Evolutionary conservation across 2,113 vertebrate genomes (phyloP), one percentile per base, ranked within the genome.

Genomic region (Psettodes erumei): DNA sequence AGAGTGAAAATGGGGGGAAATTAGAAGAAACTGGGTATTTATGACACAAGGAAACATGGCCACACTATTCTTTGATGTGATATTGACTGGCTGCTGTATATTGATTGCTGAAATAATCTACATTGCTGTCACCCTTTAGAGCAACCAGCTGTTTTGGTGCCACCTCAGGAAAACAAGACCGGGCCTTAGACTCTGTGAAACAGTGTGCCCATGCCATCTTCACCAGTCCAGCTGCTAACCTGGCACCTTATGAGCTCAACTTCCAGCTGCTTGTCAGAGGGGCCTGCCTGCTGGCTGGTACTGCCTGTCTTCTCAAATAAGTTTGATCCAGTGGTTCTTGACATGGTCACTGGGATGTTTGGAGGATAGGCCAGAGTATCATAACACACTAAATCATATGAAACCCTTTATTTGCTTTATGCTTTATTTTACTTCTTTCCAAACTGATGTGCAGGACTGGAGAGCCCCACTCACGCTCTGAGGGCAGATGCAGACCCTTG

Each of bases 231-330:
- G 95, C 96, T 63, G 94, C 88, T 81, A 98, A 95, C 82, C 95
- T 95, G 58, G 93, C 95, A 62, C 96, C 95, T 0, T 99, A 99
- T 0, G 95, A 97, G 43, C 95, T 99, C 75, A 87, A 90, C 92
- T 99, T 99, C 1, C 96, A 97, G 92, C 95, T 99, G 90, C 93
- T 99, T 90, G 97, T 99, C 86, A 95, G 96, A 77, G 97, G 97
- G 15, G 97, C 97, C 6, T 99, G 98, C 83, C 94, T 99, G 51
- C 91, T 99, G 50, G 97, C 98, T 83, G 98, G 98, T 98, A 94
- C 35, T 19, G 33, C 1, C 35, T 10, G 21, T 54, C 32, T 3
- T 32, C 19, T 21, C 7, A 53, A 58, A 71, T 53, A 56, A 53
- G 6, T 40, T 27, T 64, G 50, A 75, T 25, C 51, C 30, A 47